Percentiles rank a stretch among this genome's conserved stretches.
phyloP scores from a whole-genome alignment of 1,140 invertebrate genomes.

The Cecropterus lyciades region DNA sequence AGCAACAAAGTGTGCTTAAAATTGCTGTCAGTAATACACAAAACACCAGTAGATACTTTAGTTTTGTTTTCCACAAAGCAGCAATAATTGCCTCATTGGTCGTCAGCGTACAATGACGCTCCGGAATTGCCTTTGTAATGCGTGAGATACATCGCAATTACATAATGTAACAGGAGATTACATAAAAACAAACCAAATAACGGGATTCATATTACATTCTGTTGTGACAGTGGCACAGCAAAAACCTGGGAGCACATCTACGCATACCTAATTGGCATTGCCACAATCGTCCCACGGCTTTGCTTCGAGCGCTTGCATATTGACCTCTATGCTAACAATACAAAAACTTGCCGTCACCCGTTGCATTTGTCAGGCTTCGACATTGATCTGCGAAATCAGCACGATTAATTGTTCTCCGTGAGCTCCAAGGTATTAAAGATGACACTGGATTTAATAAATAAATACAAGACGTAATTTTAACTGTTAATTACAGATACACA shows the following conservation, averaged over 20 bases:
- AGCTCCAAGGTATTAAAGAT: neutral
- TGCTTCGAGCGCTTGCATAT: slow-evolving; percentile 42
- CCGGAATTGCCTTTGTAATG: slow-evolving; percentile 21
- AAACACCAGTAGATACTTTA: neutral
- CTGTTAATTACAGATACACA: too few species aligned
- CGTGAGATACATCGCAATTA: slow-evolving; percentile 34
- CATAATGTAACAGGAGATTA: slow-evolving; percentile 48
- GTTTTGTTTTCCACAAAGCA: slow-evolving; percentile 14
- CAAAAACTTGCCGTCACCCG: slow-evolving; percentile 50
- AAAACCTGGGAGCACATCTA: slow-evolving; percentile 46
- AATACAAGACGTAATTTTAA: too few species aligned
- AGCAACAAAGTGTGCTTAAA: slow-evolving; percentile 18
- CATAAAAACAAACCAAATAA: slow-evolving; percentile 56
- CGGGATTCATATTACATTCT: slow-evolving; percentile 45
- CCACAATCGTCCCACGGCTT: slow-evolving; percentile 65
- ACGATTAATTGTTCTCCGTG: too few species aligned
- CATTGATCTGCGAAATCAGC: slow-evolving; percentile 8
- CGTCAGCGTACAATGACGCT: slow-evolving; percentile 31
- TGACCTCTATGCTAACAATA: slow-evolving; percentile 58
- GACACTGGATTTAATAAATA: too few species aligned
- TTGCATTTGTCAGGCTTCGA: slow-evolving; percentile 43
- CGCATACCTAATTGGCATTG: slow-evolving; percentile 45
- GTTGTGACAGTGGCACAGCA: slow-evolving; percentile 39
- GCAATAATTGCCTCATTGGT: slow-evolving; percentile 13
- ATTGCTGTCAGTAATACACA: slow-evolving; percentile 10